These are phyloP conservation scores for Motacilla alba DNA, from an alignment of 2,113 vertebrate species.

Conservation along the genomic window DNA sequence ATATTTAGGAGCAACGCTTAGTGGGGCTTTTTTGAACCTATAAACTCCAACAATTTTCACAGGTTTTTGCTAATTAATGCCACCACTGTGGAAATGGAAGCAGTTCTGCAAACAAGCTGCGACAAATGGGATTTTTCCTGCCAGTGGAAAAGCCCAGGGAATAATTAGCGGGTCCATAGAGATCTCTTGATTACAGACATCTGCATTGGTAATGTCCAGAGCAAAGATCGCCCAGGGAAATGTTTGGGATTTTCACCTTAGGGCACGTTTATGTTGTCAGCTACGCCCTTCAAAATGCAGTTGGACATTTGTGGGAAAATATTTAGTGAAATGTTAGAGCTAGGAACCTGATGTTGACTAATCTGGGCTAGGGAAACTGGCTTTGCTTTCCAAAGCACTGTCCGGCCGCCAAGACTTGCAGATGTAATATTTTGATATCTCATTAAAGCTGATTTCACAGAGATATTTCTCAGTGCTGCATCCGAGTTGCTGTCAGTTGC, in stretches of 20 bases:
- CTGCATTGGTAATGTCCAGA: slow-evolving; percentile 70
- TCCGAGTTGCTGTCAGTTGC: not conserved
- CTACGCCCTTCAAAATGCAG: slow-evolving; percentile 68
- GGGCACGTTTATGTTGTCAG: slow-evolving; percentile 77
- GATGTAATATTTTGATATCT: slow-evolving; percentile 74
- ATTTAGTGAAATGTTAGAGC: slow-evolving; percentile 78
- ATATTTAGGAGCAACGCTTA: slow-evolving; percentile 55
- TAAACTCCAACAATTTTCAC: slow-evolving; percentile 72
- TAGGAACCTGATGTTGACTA: slow-evolving; percentile 71
- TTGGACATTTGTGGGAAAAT: slow-evolving; percentile 82
- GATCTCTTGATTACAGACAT: slow-evolving; percentile 72
- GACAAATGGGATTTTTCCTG: slow-evolving; percentile 78
- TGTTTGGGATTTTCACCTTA: slow-evolving; percentile 71
- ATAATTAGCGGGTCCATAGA: slow-evolving; percentile 71
- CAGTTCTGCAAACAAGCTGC: slow-evolving; percentile 68
- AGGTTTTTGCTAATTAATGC: slow-evolving; percentile 79
- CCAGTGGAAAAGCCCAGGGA: slow-evolving; percentile 70
- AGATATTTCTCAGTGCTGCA: slow-evolving; percentile 5
- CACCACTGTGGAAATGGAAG: slow-evolving; percentile 71
- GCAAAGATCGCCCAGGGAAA: slow-evolving; percentile 64
- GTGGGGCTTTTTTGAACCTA: not conserved
- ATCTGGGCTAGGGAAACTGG: slow-evolving; percentile 59
- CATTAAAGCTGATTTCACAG: slow-evolving; percentile 69
- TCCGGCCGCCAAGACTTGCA: slow-evolving; percentile 66
- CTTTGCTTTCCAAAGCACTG: slow-evolving; percentile 66